These are phyloP conservation scores for Nycticryphes semicollaris DNA, from an alignment of 2,113 vertebrate species.

Conservation along the genomic window DNA sequence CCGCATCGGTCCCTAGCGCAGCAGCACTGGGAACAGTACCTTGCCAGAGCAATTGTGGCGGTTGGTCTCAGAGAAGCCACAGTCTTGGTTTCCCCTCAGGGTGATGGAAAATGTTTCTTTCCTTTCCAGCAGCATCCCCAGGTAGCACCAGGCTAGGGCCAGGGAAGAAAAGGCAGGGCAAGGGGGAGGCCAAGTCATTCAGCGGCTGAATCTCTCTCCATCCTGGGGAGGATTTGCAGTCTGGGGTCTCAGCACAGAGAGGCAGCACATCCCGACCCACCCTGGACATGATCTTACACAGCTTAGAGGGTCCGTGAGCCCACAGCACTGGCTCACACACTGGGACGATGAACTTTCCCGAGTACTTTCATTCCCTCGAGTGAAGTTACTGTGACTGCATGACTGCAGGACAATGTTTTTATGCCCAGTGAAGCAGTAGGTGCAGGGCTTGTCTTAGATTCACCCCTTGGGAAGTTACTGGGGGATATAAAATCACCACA, in stretches of 20 bases:
- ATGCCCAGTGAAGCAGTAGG: background rate
- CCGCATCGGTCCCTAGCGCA: background rate
- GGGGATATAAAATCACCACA: background rate
- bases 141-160: conserved; percentile 84
- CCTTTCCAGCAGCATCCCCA: conserved; percentile 84
- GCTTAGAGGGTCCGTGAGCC: rapidly evolving
- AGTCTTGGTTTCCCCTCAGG: conserved; percentile 81
- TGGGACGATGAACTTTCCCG: background rate
- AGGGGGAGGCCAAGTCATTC: background rate
- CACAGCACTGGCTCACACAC: rapidly evolving
- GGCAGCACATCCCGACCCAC: rapidly evolving
- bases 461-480: background rate
- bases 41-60: conserved; percentile 82
- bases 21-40: background rate
- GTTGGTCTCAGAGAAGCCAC: conserved; percentile 78
- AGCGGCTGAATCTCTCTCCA: background rate
- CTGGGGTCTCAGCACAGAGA: background rate
- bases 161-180: background rate
- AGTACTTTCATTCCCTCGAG: background rate
- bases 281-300: rapidly evolving
- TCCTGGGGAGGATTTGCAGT: background rate
- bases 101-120: conserved; percentile 78
- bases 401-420: background rate
- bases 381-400: background rate
- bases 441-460: background rate